Base-by-base conservation (phyloP, 2,888 invertebrate genomes). In the Exephanes ischioxanthus region DNA sequence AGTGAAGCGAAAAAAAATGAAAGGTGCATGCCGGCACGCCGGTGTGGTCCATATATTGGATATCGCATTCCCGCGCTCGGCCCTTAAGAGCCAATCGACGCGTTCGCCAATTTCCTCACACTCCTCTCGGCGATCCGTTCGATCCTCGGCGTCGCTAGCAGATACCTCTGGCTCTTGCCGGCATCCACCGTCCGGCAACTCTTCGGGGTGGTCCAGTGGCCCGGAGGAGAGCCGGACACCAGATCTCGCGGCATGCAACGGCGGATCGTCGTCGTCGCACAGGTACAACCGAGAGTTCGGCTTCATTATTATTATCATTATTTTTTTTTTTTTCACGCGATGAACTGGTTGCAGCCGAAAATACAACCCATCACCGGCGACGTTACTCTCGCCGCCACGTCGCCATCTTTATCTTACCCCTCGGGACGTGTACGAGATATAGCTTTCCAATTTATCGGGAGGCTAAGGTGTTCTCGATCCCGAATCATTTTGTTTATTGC, bases 121-220 rank as follows among this genome's bases (percentile, higher is more conserved):
- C 88, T 85, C 81, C 86, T 48, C 30, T 41, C 72, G 83, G 73
- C 61, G 76, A 16, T 16, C 48, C 61, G 37, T 53, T 33, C 51
- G 48, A 33, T 53, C 68, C 66, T 58, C 63, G 30, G 70, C 75
- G 63, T 76, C 70, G 55, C 22, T 5, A 3, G 45, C n/a, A 19
- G 45, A 70, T 81, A 63, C 19, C 55, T 75, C 66, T 51, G 16
- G 37, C 55, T 48, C 45, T 26, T 48, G n/a, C 14, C 33, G 30
- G 75, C 45, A 19, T 14, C 22, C 33, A 51, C 48, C 51, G 89
- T 90, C 33, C 16, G 85, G 89, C 87, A 89, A 90, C 84, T 84
- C 85, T 83, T 86, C 90, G 89, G 85, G 89, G 89, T 90, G 89
- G 89, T 90, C 89, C 87, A 85, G 85, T 82, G 84, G 85, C 80